Evolutionary conservation across 1,140 invertebrate species (phyloP).

Genomic region (Trichonephila clavata): DNA sequence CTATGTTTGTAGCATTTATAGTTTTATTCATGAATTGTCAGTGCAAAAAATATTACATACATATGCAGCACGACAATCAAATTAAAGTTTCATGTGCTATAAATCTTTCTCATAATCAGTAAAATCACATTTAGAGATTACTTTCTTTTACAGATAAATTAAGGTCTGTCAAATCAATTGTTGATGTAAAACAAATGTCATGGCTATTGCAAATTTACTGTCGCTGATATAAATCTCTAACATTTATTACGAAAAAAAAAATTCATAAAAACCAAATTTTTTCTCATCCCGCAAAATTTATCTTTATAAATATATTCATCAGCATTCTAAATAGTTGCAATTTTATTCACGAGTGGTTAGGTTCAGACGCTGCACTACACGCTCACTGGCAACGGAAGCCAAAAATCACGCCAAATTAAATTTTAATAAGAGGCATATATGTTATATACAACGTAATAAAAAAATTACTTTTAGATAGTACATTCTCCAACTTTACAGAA

Average conservation of each 20-base stretch:
- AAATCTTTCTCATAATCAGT: neutral
- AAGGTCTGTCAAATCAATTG: neutral
- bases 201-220: no score
- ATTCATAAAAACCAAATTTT: no score
- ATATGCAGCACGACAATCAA: no score
- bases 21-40: neutral
- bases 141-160: neutral
- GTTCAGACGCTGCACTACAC: neutral
- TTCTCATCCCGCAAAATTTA: no score
- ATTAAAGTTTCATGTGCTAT: neutral
- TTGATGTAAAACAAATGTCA: neutral
- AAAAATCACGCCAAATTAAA: neutral
- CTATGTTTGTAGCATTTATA: neutral
- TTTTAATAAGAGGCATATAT: neutral
- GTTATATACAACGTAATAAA: neutral
- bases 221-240: no score
- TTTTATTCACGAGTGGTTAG: neutral
- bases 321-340: neutral
- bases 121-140: conserved; percentile 14
- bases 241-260: no score
- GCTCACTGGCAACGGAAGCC: rapidly evolving
- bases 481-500: neutral
- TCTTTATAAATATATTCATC: neutral
- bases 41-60: neutral
- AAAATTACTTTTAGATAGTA: neutral